Evolutionary conservation across 2,888 invertebrate species (phyloP), one percentile per base, ranked within the genome.

Genomic region (Catocala sponsa): DNA sequence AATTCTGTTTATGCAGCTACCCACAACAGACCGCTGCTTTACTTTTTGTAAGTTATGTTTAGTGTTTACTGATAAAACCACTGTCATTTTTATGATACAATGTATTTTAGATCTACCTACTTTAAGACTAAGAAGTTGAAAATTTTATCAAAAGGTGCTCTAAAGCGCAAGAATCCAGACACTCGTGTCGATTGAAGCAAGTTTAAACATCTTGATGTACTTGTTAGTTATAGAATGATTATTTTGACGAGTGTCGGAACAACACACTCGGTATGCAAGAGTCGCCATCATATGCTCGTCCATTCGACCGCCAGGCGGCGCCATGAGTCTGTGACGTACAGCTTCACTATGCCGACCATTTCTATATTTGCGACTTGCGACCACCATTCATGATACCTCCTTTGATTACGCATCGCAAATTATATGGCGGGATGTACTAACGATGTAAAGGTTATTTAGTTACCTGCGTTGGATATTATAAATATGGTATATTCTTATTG

Each of bases 161-260:
- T 2, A 25, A 4, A 25, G 1, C 25, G 4, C 25, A 25, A 25
- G 1, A 25, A 25, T 25, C 2, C 25, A 4, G 0, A 4, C 25
- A 25, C 25, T 2, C 25, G 1, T 4, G 25, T 2, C 2, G 25
- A 25, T 25, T 25, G 25, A 25, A 25, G n/a, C n/a, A n/a, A n/a
- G 25, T 25, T 25, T 4, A 25, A 25, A 25, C 1, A 4, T 25
- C 25, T 25, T 2, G 35, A 9, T 9, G 35, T 38, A 38, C 35
- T 38, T 6, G 35, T 38, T 0, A 38, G 7, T 38, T 42, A 42
- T 42, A 73, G 85, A 83, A 88, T 90, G 71, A 71, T 68, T 86
- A 83, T 88, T 89, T 86, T 86, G 83, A 89, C 80, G 81, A 73
- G 85, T 78, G 80, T 88, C 86, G 89, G 88, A 90, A 90, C 85